Base-by-base conservation (phyloP, 1,140 invertebrate genomes). In the Scaptomyza montana region DNA sequence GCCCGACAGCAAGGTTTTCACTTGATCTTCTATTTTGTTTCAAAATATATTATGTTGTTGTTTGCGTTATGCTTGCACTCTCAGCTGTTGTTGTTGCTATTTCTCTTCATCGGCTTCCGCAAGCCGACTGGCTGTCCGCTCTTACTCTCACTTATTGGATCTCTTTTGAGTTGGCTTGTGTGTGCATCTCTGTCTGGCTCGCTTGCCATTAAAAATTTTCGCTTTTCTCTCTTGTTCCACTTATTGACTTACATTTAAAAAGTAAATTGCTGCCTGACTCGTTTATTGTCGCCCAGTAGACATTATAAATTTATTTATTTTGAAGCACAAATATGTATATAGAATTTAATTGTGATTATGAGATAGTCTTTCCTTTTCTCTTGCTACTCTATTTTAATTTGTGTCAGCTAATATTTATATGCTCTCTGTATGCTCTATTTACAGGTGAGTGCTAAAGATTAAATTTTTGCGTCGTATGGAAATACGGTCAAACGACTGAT, bases 201-300 rank as follows among this genome's bases (percentile, higher is more conserved):
- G 16, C 16, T 16, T 16, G 16, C 16, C 1, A 16, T 16, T 16
- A 16, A 16, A 16, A 1, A 1, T 16, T 16, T 16, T 16, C 16
- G 16, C 16, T 16, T 16, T 16, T 16, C 16, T 16, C 16, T 16
- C 16, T 16, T 16, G 16, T 16, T 16, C 16, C 16, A 16, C 16
- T 16, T 1, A 16, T 16, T 16, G 16, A 1, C 16, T 16, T 1
- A 16, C 16, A 16, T 16, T 16, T 16, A 16, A 16, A 16, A 16
- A 75, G 65, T 63, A 82, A 74, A 82, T 77, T 77, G 59, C 60
- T 62, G 61, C 0, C 65, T 28, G 49, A 41, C 70, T 8, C 43
- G 47, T 50, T n/a, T 49, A 2, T 25, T 25, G 3, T 0, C 16
- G 16, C 16, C 16, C 16, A 1, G 16, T 16, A 16, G 16, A 25